phyloP scores from a whole-genome alignment of 2,113 vertebrate species.

The Corythornis madagascariensis region DNA sequence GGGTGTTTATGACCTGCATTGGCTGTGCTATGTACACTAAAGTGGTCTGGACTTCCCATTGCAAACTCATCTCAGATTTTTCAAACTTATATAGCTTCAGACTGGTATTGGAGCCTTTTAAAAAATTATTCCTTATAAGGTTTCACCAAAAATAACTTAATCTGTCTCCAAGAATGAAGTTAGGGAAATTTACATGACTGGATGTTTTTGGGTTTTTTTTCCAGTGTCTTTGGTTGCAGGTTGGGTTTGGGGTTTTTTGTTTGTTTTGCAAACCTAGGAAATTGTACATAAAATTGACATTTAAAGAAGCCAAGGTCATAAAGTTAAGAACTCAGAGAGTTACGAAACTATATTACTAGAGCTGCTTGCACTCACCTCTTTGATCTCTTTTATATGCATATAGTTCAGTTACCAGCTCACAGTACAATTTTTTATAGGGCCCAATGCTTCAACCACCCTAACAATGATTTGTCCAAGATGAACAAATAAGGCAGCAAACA shows the following conservation, averaged over 20 bases:
- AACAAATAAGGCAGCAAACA: neutral
- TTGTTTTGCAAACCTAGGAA: neutral
- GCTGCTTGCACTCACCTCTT: neutral
- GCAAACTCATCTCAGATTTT: neutral
- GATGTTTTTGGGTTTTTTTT: neutral
- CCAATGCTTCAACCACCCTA: neutral
- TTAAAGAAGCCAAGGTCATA: neutral
- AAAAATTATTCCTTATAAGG: neutral
- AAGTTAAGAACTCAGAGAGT: neutral
- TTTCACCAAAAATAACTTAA: neutral
- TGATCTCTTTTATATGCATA: neutral
- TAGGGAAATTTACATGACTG: neutral
- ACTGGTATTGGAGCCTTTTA: neutral
- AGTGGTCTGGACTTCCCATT: neutral
- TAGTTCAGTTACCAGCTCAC: neutral
- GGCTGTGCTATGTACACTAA: neutral
- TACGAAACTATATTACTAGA: neutral
- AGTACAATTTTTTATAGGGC: neutral
- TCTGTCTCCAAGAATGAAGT: neutral
- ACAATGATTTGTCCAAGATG: neutral
- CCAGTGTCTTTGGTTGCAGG: neutral
- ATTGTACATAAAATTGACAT: neutral
- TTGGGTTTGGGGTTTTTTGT: neutral
- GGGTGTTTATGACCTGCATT: neutral
- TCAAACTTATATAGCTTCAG: neutral